Conservation (phyloP, 1,140 invertebrate genomes). For the Zophobas morio region DNA sequence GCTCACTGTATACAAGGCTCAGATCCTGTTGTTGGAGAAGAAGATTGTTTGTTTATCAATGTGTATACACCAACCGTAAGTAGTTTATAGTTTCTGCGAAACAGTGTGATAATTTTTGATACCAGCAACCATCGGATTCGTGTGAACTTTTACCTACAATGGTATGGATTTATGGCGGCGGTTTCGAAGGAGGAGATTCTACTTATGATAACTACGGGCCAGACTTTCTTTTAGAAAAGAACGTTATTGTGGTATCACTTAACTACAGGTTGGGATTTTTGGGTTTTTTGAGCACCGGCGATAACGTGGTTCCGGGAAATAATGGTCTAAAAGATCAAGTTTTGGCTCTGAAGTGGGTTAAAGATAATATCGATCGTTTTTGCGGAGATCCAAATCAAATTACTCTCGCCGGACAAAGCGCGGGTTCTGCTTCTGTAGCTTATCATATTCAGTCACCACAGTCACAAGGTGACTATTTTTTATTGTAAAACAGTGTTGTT, state of each 20-base stretch:
- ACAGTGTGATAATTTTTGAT: neutral
- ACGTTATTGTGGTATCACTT: constrained; percentile 78
- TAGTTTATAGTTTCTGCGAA: neutral
- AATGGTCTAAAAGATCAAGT: constrained; percentile 81
- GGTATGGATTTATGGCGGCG: constrained; percentile 84
- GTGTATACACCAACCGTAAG: constrained; percentile 16
- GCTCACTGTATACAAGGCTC: constrained; percentile 21
- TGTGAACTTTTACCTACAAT: constrained; percentile 44
- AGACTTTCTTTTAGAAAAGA: constrained; percentile 76
- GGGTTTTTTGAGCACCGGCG: constrained; percentile 68
- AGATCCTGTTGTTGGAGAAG: constrained; percentile 41
- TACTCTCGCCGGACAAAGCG: constrained; percentile 79
- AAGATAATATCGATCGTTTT: constrained; percentile 78
- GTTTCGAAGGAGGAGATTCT: constrained; percentile 75
- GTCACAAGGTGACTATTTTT: constrained; percentile 68
- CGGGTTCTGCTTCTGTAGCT: constrained; percentile 75
- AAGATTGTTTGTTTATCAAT: constrained; percentile 48
- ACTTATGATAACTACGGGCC: constrained; percentile 75
- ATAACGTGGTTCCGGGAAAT: constrained; percentile 76
- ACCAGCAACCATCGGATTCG: constrained; percentile 17
- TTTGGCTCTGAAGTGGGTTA: constrained; percentile 78
- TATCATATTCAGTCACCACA: constrained; percentile 78
- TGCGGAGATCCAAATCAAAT: constrained; percentile 81
- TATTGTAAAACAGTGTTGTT: neutral
- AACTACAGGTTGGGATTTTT: constrained; percentile 80